phyloP scores from a whole-genome alignment of 2,113 vertebrate species.

The Eolophus roseicapilla region DNA sequence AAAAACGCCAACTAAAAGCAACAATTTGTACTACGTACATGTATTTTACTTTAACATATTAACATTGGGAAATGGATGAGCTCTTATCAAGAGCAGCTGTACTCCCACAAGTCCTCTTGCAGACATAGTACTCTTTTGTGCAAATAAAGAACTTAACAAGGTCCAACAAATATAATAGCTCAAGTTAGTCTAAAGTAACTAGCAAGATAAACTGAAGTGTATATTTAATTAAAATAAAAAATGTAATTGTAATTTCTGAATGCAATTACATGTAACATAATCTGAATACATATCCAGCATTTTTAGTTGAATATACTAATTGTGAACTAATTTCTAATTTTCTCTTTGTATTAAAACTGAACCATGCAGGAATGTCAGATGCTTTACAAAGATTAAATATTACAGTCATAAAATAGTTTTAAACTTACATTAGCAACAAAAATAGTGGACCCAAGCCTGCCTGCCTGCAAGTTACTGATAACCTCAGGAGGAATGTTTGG shows the following conservation, averaged over 20 bases:
- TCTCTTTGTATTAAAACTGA: not conserved
- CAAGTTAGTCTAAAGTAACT: not conserved
- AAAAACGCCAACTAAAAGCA: not conserved
- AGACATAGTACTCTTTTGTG: not conserved
- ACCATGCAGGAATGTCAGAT: not conserved
- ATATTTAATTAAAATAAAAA: not conserved
- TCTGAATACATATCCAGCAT: not conserved
- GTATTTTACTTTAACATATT: not conserved
- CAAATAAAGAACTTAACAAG: not conserved
- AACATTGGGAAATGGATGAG: not conserved
- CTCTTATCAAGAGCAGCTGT: not conserved
- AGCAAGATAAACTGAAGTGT: not conserved
- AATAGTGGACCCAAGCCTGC: constrained; percentile 91
- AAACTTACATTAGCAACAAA: constrained; percentile 96
- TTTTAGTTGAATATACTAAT: not conserved
- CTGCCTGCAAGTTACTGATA: constrained; percentile 91
- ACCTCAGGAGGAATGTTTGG: constrained; percentile 96
- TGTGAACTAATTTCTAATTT: not conserved
- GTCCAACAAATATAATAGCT: not conserved
- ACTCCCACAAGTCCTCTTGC: not conserved
- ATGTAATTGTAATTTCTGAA: not conserved
- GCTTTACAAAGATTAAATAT: not conserved
- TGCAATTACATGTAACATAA: not conserved
- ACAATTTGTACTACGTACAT: not conserved
- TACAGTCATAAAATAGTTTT: constrained; percentile 14